Evolutionary conservation across 2,797 vertebrate species (phyloP).

Genomic region (Chiroxiphia lanceolata): DNA sequence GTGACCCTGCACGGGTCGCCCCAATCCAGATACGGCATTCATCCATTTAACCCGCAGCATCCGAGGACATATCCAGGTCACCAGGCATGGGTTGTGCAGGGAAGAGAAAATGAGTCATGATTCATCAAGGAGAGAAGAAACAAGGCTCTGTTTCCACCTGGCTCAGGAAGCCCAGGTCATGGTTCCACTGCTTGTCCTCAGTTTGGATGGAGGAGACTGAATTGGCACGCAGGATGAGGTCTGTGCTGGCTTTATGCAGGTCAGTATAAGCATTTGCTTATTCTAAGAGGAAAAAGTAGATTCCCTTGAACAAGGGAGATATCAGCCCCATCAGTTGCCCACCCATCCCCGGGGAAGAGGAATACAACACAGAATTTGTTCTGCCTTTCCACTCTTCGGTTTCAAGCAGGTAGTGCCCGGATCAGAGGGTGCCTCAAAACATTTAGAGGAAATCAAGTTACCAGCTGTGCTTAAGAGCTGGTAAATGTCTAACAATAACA

Average conservation of each 20-base stretch:
- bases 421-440: background rate
- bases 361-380: accelerated
- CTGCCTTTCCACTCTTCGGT: background rate
- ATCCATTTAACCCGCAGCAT: too few species aligned
- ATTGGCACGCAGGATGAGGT: background rate
- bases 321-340: background rate
- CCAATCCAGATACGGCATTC: too few species aligned
- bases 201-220: background rate
- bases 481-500: background rate
- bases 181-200: background rate
- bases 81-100: background rate
- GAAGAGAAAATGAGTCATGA: background rate
- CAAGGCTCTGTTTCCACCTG: background rate
- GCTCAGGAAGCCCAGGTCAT: background rate
- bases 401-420: background rate
- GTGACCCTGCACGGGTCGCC: background rate
- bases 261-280: background rate
- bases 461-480: conserved; percentile 7
- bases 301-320: background rate
- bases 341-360: background rate
- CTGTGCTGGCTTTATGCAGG: background rate
- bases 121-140: background rate
- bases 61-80: background rate
- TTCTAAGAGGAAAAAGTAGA: background rate
- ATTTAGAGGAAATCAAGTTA: background rate